Conservation (phyloP, 2,797 vertebrate species). For the Periparus ater region DNA sequence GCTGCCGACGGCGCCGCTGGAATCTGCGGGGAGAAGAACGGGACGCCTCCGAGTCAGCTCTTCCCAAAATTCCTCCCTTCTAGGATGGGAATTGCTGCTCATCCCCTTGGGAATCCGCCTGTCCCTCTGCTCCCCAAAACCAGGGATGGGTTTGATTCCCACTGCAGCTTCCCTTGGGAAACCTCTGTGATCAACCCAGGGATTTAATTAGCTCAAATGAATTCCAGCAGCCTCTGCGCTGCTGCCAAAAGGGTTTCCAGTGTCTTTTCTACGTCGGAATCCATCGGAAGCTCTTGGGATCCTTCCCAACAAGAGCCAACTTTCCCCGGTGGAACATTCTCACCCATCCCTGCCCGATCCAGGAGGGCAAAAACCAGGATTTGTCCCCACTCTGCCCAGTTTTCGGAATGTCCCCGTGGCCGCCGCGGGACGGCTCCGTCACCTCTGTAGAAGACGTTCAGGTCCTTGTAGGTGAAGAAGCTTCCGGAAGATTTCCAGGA, state of each 20-base stretch:
- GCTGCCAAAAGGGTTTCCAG: background rate
- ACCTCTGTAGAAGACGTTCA: conserved; percentile 91
- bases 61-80: background rate
- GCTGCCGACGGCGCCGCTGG: conserved; percentile 85
- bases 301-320: background rate
- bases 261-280: background rate
- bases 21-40: conserved; percentile 74
- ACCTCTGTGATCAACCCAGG: background rate
- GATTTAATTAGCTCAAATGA: background rate
- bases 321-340: fast-evolving
- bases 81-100: fast-evolving
- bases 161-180: background rate
- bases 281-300: fast-evolving
- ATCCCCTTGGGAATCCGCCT: background rate
- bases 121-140: background rate
- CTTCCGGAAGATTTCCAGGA: conserved; percentile 84
- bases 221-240: background rate
- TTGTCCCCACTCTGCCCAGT: background rate
- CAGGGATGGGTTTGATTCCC: background rate
- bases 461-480: conserved; percentile 84
- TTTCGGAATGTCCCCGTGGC: background rate
- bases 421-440: fast-evolving
- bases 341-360: background rate
- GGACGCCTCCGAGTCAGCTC: background rate
- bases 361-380: fast-evolving